Evolutionary conservation across 53 echinoderm and acorn worm species (phyloP), one percentile per base, ranked within the genome.

Genomic region (Echinometra lucunter): DNA sequence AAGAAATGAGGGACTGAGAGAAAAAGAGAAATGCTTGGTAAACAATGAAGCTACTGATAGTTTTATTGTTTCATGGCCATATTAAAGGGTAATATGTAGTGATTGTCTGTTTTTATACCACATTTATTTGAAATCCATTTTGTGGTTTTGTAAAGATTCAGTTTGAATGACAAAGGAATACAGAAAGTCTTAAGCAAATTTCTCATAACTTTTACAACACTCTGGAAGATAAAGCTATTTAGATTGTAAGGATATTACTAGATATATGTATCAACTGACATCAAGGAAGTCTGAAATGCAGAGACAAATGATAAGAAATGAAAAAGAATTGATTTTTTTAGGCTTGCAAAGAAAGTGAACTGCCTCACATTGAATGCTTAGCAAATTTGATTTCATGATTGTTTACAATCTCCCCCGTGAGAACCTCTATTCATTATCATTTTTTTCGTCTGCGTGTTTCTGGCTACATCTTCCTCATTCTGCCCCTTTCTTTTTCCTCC

Each of bases 341-440:
- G 49, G 85, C 12, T 6, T 85, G 49, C 49, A 47, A 19, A 47
- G 85, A 85, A n/a, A 85, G 15, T 47, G n/a, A 85, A 49, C 13
- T 45, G 49, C 85, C 85, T 49, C n/a, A n/a, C 49, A 45, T 85
- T 85, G 85, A 85, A 85, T 85, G 85, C 85, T 85, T 85, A 85
- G 85, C 85, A 85, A 85, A 85, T 85, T 85, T 85, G 85, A 85
- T 85, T 85, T 85, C 85, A 85, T 85, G 85, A 85, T 85, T 85
- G 85, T 85, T 85, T 85, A 85, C 85, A 49, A 85, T 85, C 49
- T 37, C n/a, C 85, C 85, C 45, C 44, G 49, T 49, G 28, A 85
- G 85, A 85, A 85, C 85, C 85, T 85, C 85, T 81, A 42, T 49
- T 85, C 85, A 85, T 85, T 85, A 85, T 85, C 85, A 85, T 85